These are phyloP conservation scores for Ecliptopera silaceata DNA, from an alignment of 2,888 invertebrate species.

Conservation along the genomic window DNA sequence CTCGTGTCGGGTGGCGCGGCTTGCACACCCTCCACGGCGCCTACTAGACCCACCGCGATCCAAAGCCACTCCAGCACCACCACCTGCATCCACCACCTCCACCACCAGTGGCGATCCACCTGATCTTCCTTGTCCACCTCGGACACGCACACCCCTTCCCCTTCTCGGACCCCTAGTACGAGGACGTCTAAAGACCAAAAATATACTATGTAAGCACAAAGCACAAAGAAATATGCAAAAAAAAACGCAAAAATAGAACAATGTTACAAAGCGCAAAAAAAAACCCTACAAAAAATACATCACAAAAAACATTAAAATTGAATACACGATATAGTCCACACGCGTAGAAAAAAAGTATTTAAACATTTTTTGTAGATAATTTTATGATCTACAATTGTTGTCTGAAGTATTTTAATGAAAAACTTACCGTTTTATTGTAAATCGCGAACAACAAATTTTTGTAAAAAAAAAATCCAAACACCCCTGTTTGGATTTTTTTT, in stretches of 20 bases:
- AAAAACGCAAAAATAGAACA: conserved; percentile 9
- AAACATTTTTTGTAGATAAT: neutral
- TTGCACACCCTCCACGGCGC: conserved; percentile 11
- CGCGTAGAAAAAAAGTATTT: conserved; percentile 8
- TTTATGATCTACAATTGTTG: conserved; percentile 2
- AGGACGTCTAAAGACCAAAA: conserved; percentile 11
- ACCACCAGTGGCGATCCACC: conserved; percentile 11
- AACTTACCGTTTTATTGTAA: conserved; percentile 3
- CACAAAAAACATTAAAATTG: conserved; percentile 9
- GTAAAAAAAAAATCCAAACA: neutral
- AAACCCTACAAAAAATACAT: conserved; percentile 10
- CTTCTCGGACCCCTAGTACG: conserved; percentile 9
- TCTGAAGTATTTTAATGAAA: conserved; percentile 4
- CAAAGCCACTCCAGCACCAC: conserved; percentile 7
- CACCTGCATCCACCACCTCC: conserved; percentile 1
- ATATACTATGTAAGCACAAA: conserved; percentile 1
- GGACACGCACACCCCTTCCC: conserved; percentile 10
- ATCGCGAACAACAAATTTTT: conserved; percentile 1
- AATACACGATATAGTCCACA: conserved; percentile 8
- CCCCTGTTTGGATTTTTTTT: neutral
- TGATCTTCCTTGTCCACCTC: conserved; percentile 12
- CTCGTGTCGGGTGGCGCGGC: conserved; percentile 12
- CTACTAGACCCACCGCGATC: conserved; percentile 12
- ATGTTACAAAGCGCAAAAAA: conserved; percentile 6
- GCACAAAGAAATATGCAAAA: conserved; percentile 8